These are phyloP conservation scores for Hydrotaea cyrtoneurina DNA, from an alignment of 2,888 invertebrate species.

Conservation along the genomic window DNA sequence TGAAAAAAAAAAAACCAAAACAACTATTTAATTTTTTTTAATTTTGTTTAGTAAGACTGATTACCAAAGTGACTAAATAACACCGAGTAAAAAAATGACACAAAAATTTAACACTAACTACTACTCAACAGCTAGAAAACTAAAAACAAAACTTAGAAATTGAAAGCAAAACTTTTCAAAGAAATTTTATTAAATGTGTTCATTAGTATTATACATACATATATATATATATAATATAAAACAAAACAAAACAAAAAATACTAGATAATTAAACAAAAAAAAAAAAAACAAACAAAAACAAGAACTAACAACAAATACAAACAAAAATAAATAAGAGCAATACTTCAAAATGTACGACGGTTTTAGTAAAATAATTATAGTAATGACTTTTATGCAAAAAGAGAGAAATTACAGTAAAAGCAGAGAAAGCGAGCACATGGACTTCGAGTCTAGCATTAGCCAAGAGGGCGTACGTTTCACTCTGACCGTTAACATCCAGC, in stretches of 20 bases:
- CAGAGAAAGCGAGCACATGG: not conserved
- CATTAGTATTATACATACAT: conserved; percentile 77
- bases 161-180: conserved; percentile 60
- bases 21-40: conserved; percentile 48
- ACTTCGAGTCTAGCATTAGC: no score
- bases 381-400: conserved; percentile 70
- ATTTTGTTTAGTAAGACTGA: conserved; percentile 73
- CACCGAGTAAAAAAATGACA: conserved; percentile 63
- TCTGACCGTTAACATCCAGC: no score
- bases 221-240: conserved; percentile 71
- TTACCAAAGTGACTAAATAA: conserved; percentile 73
- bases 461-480: no score
- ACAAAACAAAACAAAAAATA: conserved; percentile 55
- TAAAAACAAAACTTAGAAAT: conserved; percentile 51
- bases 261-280: conserved; percentile 58
- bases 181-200: conserved; percentile 75
- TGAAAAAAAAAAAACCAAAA: not conserved
- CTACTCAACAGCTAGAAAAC: conserved; percentile 63
- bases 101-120: conserved; percentile 45
- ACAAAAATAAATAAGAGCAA: conserved; percentile 54
- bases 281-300: not conserved
- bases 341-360: conserved; percentile 58
- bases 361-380: conserved; percentile 56
- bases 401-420: not conserved
- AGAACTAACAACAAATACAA: conserved; percentile 38